phyloP scores from a whole-genome alignment of 2,113 vertebrate species.

The Callipepla californica region DNA sequence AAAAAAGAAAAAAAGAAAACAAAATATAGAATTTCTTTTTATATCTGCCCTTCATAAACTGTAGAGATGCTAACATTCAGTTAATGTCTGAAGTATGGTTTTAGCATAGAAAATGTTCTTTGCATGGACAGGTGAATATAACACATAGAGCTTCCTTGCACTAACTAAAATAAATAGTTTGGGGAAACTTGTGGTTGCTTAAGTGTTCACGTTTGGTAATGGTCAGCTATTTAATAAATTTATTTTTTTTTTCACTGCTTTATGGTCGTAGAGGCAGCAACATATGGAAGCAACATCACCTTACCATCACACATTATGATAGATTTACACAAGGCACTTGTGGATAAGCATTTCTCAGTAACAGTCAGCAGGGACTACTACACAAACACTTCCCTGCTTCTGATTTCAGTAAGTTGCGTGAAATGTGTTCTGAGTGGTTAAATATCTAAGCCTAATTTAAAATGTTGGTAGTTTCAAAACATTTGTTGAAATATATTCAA shows the following conservation, averaged over 20 bases:
- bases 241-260: not conserved
- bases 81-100: not conserved
- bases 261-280: not conserved
- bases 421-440: constrained; percentile 13
- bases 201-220: not conserved
- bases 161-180: not conserved
- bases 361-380: not conserved
- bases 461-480: not conserved
- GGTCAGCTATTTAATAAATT: not conserved
- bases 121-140: not conserved
- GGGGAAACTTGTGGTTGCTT: not conserved
- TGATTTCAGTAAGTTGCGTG: not conserved
- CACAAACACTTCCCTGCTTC: not conserved
- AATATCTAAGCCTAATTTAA: constrained; percentile 6
- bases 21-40: not conserved
- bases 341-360: not conserved
- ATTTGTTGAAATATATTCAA: not conserved
- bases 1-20: not conserved
- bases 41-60: not conserved
- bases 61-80: not conserved
- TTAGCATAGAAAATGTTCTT: not conserved
- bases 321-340: constrained; percentile 48
- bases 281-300: not conserved
- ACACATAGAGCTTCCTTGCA: not conserved
- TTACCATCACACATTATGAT: not conserved